These are phyloP conservation scores for Crossoptilon crossoptilon DNA, from an alignment of 2,797 vertebrate genomes.

Conservation along the genomic window DNA sequence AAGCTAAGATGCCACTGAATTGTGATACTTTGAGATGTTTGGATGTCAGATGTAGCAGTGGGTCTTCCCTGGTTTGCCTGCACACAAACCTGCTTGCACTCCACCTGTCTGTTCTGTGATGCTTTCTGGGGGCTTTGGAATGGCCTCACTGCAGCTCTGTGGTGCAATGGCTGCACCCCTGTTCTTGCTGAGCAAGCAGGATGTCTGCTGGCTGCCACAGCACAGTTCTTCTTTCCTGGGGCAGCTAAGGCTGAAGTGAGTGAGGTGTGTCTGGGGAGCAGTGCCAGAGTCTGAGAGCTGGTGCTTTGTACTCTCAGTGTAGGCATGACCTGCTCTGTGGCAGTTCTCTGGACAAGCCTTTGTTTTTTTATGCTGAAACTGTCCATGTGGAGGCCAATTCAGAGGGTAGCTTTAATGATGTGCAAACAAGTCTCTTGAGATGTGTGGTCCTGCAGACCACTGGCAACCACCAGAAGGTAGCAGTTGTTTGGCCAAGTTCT, in stretches of 20 bases:
- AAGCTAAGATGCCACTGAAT: not conserved
- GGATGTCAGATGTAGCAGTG: not conserved
- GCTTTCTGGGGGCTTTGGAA: not conserved
- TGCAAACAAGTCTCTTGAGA: conserved; percentile 7
- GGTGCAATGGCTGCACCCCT: not conserved
- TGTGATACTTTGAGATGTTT: not conserved
- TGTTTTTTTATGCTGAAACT: not conserved
- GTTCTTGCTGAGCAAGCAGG: not conserved
- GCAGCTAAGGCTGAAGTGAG: not conserved
- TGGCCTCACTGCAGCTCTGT: conserved; percentile 6
- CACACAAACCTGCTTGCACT: not conserved
- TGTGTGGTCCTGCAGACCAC: conserved; percentile 1
- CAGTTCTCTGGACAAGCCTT: not conserved
- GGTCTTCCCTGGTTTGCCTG: not conserved
- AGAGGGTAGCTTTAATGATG: not conserved
- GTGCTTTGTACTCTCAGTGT: not conserved
- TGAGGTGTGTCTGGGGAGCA: not conserved
- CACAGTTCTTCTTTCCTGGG: not conserved
- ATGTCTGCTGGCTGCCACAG: not conserved
- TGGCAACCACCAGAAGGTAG: not conserved
- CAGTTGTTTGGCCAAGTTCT: not conserved
- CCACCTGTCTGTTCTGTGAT: not conserved
- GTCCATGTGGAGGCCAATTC: not conserved
- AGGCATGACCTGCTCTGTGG: not conserved
- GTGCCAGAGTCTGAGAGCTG: not conserved